phyloP scores from a whole-genome alignment of 2,113 vertebrate species.

The Triplophysa tibetana region DNA sequence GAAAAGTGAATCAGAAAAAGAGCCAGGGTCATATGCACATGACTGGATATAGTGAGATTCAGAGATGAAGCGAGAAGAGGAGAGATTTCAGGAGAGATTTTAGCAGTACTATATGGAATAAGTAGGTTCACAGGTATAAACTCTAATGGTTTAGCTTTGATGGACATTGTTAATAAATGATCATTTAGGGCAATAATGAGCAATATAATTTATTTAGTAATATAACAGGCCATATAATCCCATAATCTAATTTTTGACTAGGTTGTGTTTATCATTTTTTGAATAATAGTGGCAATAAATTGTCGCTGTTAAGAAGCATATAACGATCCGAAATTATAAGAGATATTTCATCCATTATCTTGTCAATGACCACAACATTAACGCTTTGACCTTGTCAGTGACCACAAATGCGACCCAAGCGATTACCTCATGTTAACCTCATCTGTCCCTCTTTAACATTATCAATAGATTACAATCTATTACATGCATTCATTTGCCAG shows the following conservation, averaged over 20 bases:
- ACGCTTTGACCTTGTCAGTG: neutral
- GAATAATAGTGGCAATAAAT: neutral
- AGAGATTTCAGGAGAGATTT: neutral
- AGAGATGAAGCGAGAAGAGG: neutral
- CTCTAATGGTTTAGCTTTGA: neutral
- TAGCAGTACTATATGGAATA: neutral
- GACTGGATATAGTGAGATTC: neutral
- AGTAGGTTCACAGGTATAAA: too few species aligned
- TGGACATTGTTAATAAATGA: too few species aligned
- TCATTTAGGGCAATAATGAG: too few species aligned
- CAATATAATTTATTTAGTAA: too few species aligned
- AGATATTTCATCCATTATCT: neutral
- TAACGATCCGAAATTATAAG: too few species aligned
- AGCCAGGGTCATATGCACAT: neutral
- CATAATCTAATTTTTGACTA: too few species aligned
- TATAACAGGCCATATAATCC: too few species aligned
- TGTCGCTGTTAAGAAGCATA: neutral
- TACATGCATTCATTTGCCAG: neutral
- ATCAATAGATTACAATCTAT: neutral
- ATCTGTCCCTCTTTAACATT: neutral
- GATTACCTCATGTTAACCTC: neutral
- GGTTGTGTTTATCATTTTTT: neutral
- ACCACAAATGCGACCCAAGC: neutral
- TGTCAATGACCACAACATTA: neutral
- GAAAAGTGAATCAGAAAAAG: constrained; percentile 24